A percentile compares a stretch with the other conserved stretches of the same genome.
Conservation (phyloP, 2,888 invertebrate species). For the Punctoribates punctum region DNA sequence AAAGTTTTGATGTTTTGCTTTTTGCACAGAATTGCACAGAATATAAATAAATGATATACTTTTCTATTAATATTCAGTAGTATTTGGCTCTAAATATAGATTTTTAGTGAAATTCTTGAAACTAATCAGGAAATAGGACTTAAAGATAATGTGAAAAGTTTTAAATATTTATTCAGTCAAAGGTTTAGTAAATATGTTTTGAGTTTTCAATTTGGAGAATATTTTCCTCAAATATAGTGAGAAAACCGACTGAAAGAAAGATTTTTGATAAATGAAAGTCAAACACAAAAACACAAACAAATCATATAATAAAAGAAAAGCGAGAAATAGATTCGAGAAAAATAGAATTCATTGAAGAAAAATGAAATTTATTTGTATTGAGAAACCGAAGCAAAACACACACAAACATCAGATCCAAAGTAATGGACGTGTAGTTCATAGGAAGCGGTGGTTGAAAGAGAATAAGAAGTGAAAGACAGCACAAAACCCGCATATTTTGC, state of each 20-base stretch:
- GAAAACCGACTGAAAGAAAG: not conserved
- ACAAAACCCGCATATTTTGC: slow-evolving; percentile 21
- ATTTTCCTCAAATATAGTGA: not conserved
- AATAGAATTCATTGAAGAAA: not conserved
- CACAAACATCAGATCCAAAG: not conserved
- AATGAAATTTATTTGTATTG: slow-evolving; percentile 18
- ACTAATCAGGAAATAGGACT: not conserved
- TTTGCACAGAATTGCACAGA: not conserved
- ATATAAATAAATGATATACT: slow-evolving; percentile 9
- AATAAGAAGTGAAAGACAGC: not conserved
- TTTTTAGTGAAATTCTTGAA: not conserved
- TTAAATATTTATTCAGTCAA: slow-evolving; percentile 13
- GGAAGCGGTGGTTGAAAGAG: not conserved
- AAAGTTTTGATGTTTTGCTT: not conserved
- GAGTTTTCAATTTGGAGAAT: not conserved
- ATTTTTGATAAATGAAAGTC: not conserved
- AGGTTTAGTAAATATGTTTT: not conserved
- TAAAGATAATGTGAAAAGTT: not conserved
- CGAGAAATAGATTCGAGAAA: not conserved
- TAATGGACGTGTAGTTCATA: not conserved
- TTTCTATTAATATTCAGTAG: slow-evolving; percentile 1
- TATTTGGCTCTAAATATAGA: not conserved
- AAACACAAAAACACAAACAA: not conserved
- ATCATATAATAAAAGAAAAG: too few species aligned
- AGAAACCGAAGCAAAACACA: slow-evolving; percentile 1